These are phyloP conservation scores for Cydia amplana DNA, from an alignment of 1,140 invertebrate genomes.

Conservation along the genomic window DNA sequence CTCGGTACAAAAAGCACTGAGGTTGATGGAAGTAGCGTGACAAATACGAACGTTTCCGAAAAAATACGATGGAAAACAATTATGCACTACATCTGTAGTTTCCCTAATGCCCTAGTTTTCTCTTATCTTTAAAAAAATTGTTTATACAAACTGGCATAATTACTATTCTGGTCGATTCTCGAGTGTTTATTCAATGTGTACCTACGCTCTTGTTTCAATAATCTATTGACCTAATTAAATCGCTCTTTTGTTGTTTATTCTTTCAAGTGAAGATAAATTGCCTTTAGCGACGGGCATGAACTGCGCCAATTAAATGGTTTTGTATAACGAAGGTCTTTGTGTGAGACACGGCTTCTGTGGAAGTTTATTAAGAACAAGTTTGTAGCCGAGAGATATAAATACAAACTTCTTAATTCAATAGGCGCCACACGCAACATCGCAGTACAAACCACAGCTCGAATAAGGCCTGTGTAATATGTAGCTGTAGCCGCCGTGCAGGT, in stretches of 20 bases:
- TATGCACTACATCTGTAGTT: no score
- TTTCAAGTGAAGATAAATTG: slow-evolving; percentile 1
- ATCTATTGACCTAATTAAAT: not conserved
- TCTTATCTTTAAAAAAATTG: no score
- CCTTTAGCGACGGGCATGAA: not conserved
- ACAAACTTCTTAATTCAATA: not conserved
- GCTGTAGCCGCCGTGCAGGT: no score
- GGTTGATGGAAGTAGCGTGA: no score
- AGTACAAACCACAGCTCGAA: not conserved
- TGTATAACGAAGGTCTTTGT: not conserved
- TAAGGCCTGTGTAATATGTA: no score
- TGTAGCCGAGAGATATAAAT: slow-evolving; percentile 2
- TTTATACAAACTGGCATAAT: no score
- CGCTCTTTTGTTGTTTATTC: not conserved
- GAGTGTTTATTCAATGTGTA: not conserved
- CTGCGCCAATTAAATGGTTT: not conserved
- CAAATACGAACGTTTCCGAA: no score
- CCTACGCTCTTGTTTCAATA: not conserved
- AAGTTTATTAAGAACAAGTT: not conserved
- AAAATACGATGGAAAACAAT: no score
- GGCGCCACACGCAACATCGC: not conserved
- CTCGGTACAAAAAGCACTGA: no score
- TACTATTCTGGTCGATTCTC: not conserved
- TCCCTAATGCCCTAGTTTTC: no score
- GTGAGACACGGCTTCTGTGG: not conserved